These are phyloP conservation scores for Apostichopus japonicus DNA, from an alignment of 35 echinoderm and acorn worm species.

Conservation along the genomic window DNA sequence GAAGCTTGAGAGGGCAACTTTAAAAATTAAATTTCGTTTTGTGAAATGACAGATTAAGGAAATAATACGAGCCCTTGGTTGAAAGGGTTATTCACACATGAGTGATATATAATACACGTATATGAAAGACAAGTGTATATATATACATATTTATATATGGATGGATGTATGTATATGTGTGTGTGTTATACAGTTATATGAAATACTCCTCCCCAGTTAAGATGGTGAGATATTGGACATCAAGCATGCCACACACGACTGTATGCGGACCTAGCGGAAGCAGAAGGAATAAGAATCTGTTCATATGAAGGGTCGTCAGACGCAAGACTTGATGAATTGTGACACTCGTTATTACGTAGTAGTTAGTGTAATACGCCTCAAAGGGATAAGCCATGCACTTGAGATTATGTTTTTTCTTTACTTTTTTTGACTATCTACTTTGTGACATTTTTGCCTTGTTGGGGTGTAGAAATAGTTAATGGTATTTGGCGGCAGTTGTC, in stretches of 20 bases:
- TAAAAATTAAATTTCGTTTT: not conserved
- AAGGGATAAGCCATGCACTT: not conserved
- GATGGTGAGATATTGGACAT: not conserved
- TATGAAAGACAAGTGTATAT: constrained; percentile 6
- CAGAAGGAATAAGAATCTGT: not conserved
- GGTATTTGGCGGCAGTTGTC: constrained; percentile 7
- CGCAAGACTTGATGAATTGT: not conserved
- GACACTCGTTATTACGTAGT: not conserved
- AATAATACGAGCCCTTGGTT: not conserved
- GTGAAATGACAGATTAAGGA: not conserved
- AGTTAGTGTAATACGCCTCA: not conserved
- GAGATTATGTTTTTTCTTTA: not conserved
- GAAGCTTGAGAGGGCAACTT: not conserved
- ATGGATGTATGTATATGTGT: constrained; percentile 1
- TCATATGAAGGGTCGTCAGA: not conserved
- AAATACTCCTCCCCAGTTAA: not conserved
- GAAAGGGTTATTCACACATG: constrained; percentile 1
- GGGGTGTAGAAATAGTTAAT: not conserved
- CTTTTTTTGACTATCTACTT: not conserved
- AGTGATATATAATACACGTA: not conserved
- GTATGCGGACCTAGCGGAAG: not conserved
- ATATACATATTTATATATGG: constrained; percentile 18
- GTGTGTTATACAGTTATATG: not conserved
- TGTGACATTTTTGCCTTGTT: not conserved
- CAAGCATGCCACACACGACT: not conserved